Percentiles rank a stretch among this genome's conserved stretches.
Evolutionary conservation across 2,797 vertebrate species (phyloP).

Genomic region (Scyliorhinus canicula): DNA sequence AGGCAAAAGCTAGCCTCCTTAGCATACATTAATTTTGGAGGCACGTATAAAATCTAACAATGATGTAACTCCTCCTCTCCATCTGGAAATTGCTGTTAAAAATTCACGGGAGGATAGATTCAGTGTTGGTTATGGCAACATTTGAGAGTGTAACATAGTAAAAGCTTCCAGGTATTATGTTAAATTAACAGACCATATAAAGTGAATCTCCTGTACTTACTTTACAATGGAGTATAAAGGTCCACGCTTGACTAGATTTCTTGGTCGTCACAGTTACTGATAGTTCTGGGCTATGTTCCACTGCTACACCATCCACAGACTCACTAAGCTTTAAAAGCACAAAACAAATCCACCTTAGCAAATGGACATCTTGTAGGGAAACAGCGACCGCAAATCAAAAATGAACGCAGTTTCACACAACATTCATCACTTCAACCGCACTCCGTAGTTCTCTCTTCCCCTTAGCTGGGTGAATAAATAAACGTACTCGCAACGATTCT

Average conservation of each 20-base stretch:
- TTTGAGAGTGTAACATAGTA: neutral
- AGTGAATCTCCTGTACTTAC: constrained; percentile 54
- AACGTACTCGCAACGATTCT: neutral
- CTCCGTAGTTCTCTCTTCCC: neutral
- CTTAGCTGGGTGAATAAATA: neutral
- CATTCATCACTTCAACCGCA: neutral
- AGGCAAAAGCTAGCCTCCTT: neutral
- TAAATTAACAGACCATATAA: neutral
- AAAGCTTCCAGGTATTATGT: neutral
- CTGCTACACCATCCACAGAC: constrained; percentile 83
- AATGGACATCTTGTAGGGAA: neutral
- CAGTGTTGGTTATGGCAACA: neutral
- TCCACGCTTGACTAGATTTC: constrained; percentile 91
- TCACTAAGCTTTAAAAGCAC: constrained; percentile 80
- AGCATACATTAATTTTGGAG: neutral
- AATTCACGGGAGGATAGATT: neutral
- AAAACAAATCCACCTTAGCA: neutral
- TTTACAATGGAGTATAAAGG: constrained; percentile 93
- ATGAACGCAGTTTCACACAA: neutral
- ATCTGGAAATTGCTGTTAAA: neutral
- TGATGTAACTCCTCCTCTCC: neutral
- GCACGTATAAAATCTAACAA: neutral
- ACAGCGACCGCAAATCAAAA: neutral
- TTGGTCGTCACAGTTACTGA: constrained; percentile 91
- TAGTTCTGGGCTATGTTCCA: constrained; percentile 84